phyloP scores from a whole-genome alignment of 2,888 invertebrate genomes.

The Drosophila neoperkinsi region DNA sequence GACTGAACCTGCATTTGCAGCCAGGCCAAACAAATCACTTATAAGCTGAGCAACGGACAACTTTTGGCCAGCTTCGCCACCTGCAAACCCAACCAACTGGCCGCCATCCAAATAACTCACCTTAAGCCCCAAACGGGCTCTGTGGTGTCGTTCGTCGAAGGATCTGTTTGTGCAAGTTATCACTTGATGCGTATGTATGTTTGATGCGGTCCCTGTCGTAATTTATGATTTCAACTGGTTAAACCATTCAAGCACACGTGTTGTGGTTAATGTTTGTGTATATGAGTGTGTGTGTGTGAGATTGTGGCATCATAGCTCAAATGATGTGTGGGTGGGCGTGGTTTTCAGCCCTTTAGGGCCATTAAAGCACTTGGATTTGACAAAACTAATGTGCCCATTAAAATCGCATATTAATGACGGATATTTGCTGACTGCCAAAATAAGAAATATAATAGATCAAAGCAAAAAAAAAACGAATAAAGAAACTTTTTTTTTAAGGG shows the following conservation, averaged over 20 bases:
- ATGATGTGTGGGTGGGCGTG: constrained; percentile 16
- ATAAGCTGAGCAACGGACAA: constrained; percentile 50
- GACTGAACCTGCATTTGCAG: not conserved
- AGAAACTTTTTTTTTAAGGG: constrained; percentile 36
- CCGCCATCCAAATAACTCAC: constrained; percentile 75
- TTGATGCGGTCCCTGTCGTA: constrained; percentile 47
- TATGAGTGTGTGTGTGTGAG: not conserved
- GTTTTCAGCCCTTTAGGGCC: constrained; percentile 62
- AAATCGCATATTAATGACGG: constrained; percentile 71
- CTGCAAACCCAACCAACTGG: constrained; percentile 28
- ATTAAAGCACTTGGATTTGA: constrained; percentile 63
- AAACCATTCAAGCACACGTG: constrained; percentile 6
- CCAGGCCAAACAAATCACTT: constrained; percentile 53
- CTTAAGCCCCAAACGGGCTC: constrained; percentile 43
- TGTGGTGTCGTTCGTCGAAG: constrained; percentile 57
- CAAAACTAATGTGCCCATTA: constrained; percentile 73
- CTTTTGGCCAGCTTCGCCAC: constrained; percentile 38
- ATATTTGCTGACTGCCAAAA: constrained; percentile 53
- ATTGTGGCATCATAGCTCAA: constrained; percentile 30
- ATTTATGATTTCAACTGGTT: constrained; percentile 68
- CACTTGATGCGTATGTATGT: constrained; percentile 24
- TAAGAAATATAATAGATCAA: constrained; percentile 41
- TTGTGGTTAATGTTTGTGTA: constrained; percentile 20
- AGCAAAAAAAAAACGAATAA: constrained; percentile 32
- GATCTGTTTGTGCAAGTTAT: constrained; percentile 15